Evolutionary conservation across 1,140 invertebrate species (phyloP).

Genomic region (Papilio polytes): DNA sequence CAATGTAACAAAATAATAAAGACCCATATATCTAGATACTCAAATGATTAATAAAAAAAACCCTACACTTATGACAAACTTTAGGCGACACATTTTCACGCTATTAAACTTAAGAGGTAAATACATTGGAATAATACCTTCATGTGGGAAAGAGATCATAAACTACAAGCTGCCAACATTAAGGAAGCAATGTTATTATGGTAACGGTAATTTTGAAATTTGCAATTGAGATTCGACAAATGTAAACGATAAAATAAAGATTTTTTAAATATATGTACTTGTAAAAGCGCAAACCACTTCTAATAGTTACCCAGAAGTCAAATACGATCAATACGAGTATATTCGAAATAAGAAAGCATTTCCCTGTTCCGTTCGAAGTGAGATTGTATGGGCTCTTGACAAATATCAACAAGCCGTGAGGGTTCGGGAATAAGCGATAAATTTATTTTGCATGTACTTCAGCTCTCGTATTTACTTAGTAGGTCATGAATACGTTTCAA

Average conservation of each 20-base stretch:
- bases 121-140: no score
- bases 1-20: background rate
- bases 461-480: slow-evolving; percentile 23
- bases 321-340: slow-evolving; percentile 8
- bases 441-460: slow-evolving; percentile 36
- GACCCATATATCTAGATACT: no score
- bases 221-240: no score
- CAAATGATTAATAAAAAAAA: no score
- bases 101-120: no score
- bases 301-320: background rate
- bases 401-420: slow-evolving; percentile 33
- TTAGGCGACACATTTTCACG: no score
- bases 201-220: no score
- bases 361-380: slow-evolving; percentile 32
- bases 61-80: no score
- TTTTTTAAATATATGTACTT: background rate
- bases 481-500: slow-evolving; percentile 16
- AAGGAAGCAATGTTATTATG: no score
- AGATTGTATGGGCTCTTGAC: slow-evolving; percentile 37
- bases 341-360: slow-evolving; percentile 31
- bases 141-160: no score
- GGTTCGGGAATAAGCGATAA: slow-evolving; percentile 31
- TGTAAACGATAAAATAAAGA: no score
- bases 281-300: background rate
- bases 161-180: no score